Evolutionary conservation across 2,888 invertebrate genomes (phyloP).

Genomic region (Scaptomyza cyrtandrae): DNA sequence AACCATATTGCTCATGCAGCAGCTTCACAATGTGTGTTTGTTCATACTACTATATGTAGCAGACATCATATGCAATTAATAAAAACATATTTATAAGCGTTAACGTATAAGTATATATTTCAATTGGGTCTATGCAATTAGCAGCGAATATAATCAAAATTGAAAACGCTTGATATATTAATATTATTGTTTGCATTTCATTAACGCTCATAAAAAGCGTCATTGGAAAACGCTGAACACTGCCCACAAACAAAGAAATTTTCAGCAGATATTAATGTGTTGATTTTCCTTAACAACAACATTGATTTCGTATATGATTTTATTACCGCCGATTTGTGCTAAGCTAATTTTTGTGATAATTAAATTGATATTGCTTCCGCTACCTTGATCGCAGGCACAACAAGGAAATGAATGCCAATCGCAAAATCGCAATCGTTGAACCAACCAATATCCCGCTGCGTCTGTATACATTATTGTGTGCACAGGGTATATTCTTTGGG

Average conservation of each 20-base stretch:
- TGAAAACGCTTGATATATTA: slow-evolving; percentile 47
- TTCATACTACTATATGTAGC: neutral
- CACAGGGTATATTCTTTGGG: neutral
- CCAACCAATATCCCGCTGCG: slow-evolving; percentile 15
- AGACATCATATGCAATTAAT: slow-evolving; percentile 49
- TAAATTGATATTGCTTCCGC: slow-evolving; percentile 71
- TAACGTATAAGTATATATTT: slow-evolving; percentile 16
- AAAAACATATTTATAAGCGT: slow-evolving; percentile 50
- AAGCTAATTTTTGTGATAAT: slow-evolving; percentile 61
- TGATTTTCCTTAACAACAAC: slow-evolving; percentile 36
- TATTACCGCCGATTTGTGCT: slow-evolving; percentile 44
- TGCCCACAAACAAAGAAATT: slow-evolving; percentile 13
- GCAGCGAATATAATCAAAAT: slow-evolving; percentile 55
- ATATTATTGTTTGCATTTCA: slow-evolving; percentile 59
- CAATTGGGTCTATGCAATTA: slow-evolving; percentile 54
- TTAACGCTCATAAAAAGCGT: slow-evolving; percentile 54
- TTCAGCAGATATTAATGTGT: slow-evolving; percentile 13
- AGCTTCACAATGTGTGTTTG: neutral
- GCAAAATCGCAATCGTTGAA: slow-evolving; percentile 31
- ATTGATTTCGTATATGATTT: slow-evolving; percentile 39
- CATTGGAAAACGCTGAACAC: slow-evolving; percentile 60
- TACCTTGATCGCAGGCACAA: slow-evolving; percentile 63
- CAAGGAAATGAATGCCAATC: slow-evolving; percentile 26
- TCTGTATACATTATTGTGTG: neutral
- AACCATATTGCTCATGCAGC: slow-evolving; percentile 24